Conservation (phyloP, 2,797 vertebrate genomes). For the Gymnoscopelus braueri region DNA sequence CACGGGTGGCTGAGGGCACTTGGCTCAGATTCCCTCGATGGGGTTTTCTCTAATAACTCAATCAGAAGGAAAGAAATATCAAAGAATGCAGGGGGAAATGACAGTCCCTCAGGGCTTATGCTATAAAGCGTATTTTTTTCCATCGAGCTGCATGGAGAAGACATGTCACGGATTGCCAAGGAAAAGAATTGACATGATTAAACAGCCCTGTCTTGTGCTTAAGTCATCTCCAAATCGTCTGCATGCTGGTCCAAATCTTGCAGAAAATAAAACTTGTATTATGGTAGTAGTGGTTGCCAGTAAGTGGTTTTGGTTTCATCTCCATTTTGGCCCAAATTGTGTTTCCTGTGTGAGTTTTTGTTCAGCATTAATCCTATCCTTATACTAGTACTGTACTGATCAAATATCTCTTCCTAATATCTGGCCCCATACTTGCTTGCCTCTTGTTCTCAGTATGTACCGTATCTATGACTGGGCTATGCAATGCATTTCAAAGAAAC, state of each 20-base stretch:
- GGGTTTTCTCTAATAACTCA: conserved; percentile 40
- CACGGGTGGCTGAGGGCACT: neutral
- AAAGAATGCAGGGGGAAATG: conserved; percentile 40
- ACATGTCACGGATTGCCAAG: conserved; percentile 27
- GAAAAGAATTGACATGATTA: conserved; percentile 27
- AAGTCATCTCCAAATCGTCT: conserved; percentile 15
- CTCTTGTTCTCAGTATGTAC: too few relatives aligned
- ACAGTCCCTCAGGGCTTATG: conserved; percentile 40
- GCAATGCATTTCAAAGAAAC: too few relatives aligned
- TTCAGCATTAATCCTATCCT: too few relatives aligned
- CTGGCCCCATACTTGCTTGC: too few relatives aligned
- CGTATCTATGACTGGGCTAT: too few relatives aligned
- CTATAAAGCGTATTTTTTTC: conserved; percentile 31
- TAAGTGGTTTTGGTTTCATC: neutral
- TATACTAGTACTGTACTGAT: too few relatives aligned
- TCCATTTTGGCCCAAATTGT: too few relatives aligned
- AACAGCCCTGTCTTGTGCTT: conserved; percentile 24
- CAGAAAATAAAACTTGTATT: neutral
- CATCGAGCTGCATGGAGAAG: conserved; percentile 27
- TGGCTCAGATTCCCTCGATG: conserved; percentile 38
- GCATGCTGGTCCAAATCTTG: conserved; percentile 1
- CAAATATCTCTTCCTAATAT: too few relatives aligned
- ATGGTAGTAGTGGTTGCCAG: neutral
- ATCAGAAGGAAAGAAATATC: conserved; percentile 46
- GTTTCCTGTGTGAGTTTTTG: too few relatives aligned